Evolutionary conservation across 2,888 invertebrate species (phyloP).

Genomic region (Resseliella maxima): DNA sequence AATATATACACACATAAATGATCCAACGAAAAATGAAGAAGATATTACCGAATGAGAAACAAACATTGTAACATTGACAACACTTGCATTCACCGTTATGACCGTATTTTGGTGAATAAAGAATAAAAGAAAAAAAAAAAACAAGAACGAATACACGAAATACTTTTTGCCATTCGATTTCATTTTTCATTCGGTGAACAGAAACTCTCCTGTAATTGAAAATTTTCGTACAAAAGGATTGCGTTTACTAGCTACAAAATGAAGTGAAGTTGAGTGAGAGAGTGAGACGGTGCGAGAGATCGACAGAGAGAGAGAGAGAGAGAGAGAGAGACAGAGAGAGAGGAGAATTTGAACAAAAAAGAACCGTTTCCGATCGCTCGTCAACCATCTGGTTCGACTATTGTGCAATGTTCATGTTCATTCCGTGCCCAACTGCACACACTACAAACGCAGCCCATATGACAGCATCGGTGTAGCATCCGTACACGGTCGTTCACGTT

Average conservation of each 20-base stretch:
- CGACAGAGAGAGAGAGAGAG: neutral
- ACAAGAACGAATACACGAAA: no score
- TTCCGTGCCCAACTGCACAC: slow-evolving; percentile 13
- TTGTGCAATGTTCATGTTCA: slow-evolving; percentile 16
- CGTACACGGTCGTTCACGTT: neutral
- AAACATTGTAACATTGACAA: slow-evolving; percentile 29
- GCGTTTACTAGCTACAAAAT: neutral
- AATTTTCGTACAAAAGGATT: slow-evolving; percentile 29
- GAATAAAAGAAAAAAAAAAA: no score
- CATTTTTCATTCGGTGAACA: neutral
- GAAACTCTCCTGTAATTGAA: slow-evolving; percentile 12
- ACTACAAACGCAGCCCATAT: slow-evolving; percentile 22
- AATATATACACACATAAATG: neutral
- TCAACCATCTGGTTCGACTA: slow-evolving; percentile 53
- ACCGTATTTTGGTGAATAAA: neutral
- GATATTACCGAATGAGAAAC: neutral
- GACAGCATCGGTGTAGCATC: slow-evolving; percentile 18
- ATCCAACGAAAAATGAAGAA: neutral
- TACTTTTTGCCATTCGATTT: neutral
- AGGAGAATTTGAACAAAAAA: neutral
- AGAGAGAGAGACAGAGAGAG: neutral
- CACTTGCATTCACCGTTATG: neutral
- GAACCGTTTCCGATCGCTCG: slow-evolving; percentile 49
- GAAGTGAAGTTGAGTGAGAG: neutral
- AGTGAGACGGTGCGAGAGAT: neutral